Percentiles rank a stretch among this genome's conserved stretches.
These are phyloP conservation scores for Trematocara zebra DNA, from an alignment of 2,113 vertebrate genomes.

Conservation along the genomic window DNA sequence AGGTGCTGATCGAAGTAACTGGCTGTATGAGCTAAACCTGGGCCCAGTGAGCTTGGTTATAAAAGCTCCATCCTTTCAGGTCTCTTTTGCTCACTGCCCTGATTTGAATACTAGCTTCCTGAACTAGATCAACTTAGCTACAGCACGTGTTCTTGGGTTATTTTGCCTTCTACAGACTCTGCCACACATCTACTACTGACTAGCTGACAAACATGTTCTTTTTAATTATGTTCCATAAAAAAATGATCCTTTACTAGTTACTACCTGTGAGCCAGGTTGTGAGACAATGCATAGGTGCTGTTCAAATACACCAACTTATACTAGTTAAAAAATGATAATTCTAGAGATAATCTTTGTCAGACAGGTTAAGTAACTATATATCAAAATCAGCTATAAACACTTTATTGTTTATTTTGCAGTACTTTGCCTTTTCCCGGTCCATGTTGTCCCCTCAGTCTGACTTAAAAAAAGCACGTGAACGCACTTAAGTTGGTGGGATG, in stretches of 20 bases:
- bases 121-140: background rate
- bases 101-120: background rate
- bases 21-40: background rate
- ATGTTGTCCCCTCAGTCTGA: background rate
- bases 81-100: background rate
- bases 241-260: background rate
- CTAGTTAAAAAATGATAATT: background rate
- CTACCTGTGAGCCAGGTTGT: background rate
- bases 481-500: background rate
- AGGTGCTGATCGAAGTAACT: background rate
- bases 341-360: background rate
- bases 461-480: background rate
- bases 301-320: background rate
- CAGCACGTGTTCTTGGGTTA: background rate
- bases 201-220: background rate
- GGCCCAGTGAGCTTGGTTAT: background rate
- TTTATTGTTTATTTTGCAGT: background rate
- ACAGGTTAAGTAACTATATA: background rate
- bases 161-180: background rate
- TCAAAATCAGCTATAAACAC: background rate
- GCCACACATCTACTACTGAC: background rate
- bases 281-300: background rate
- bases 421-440: background rate
- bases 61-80: background rate
- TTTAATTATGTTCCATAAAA: background rate